Conservation (phyloP, 2,797 vertebrate genomes). For the Morelia viridis region DNA sequence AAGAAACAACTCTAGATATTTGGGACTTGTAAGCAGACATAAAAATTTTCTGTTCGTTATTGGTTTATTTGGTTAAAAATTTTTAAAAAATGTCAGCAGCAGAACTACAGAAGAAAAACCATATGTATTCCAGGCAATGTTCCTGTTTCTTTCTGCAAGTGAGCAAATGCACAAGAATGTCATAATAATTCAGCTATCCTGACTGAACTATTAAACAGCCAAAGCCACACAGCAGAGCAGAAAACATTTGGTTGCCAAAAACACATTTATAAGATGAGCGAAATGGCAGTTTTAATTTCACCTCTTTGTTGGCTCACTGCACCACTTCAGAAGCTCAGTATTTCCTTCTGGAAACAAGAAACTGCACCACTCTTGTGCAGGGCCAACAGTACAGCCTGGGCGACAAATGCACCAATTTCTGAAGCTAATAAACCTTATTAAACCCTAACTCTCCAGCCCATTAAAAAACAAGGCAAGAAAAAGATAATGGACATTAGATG, state of each 20-base stretch:
- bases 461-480: conserved; percentile 11
- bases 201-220: conserved; percentile 51
- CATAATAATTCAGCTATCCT: conserved; percentile 57
- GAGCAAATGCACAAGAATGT: conserved; percentile 44
- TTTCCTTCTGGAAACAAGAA: not conserved
- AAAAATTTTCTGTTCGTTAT: not conserved
- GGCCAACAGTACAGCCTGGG: not conserved
- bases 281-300: conserved; percentile 4
- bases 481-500: not conserved
- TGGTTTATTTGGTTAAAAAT: not conserved
- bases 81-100: conserved; percentile 10
- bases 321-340: not conserved
- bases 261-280: conserved; percentile 28
- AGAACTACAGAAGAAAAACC: conserved; percentile 22
- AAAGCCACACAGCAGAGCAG: conserved; percentile 43
- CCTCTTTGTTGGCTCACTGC: not conserved
- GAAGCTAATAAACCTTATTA: conserved; percentile 16
- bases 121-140: conserved; percentile 46
- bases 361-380: conserved; percentile 16
- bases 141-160: conserved; percentile 36
- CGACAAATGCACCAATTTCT: not conserved
- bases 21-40: not conserved
- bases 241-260: conserved; percentile 24
- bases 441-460: not conserved
- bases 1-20: not conserved